Evolutionary conservation across 1,140 invertebrate species (phyloP), one percentile per base, ranked within the genome.

Genomic region (Pseudachorutes palmiensis): DNA sequence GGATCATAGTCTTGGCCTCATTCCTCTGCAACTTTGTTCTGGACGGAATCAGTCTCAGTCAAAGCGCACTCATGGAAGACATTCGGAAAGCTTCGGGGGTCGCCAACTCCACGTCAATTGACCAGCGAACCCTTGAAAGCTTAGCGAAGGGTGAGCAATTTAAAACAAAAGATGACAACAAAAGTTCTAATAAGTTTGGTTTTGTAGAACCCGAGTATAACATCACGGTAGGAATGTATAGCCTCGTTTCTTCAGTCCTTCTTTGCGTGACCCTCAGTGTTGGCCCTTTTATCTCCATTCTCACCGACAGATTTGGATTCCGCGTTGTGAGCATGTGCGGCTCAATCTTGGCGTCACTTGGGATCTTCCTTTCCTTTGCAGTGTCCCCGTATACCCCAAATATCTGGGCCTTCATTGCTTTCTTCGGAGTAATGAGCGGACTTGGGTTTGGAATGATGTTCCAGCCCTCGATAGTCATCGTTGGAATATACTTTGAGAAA

Each of bases 401-500:
- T 16, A 51, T 68, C 22, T 36, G 29, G 51, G 60, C 33, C 19
- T 49, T 63, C 16, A 1, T 68, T 5, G 14, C 64, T 14, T 60
- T 60, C 29, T 68, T 63, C 31, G 66, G 66, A 45, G 22, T 68
- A 14, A n/a, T 68, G 19, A 31, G 24, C 14, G 66, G 66, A 59
- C 28, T 68, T 41, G 66, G 66, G 2, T 68, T 63, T 64, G 66
- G 66, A 22, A 55, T 68, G n/a, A 30, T 68, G 66, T 68, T 68
- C 49, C 48, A 61, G 26, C 12, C 32, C 5, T 63, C 61, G 2
- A 28, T 68, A 19, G 60, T 64, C 5, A 64, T 68, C 45, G 49
- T 68, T 58, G 61, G 61, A 41, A 19, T 63, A 1, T 68, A 58
- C 29, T 68, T 68, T 58, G 29, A 45, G n/a, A 59, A 63, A 29